A percentile compares a stretch with the other conserved stretches of the same genome.
Conservation (phyloP, 2,888 invertebrate species). For the Lathronympha strigana region DNA sequence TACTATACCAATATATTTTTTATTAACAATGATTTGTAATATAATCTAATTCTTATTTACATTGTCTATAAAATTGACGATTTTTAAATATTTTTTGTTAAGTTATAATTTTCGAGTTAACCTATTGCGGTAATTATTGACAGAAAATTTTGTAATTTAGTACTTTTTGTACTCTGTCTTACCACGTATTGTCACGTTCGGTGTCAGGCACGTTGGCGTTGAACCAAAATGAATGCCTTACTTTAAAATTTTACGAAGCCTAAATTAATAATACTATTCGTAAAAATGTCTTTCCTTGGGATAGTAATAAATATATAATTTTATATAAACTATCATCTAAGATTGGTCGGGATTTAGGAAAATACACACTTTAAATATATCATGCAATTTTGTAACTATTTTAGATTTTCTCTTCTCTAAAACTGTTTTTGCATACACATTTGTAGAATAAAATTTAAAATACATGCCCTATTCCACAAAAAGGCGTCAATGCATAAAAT, state of each 20-base stretch:
- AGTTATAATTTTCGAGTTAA: conserved; percentile 62
- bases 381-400: conserved; percentile 51
- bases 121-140: conserved; percentile 63
- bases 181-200: conserved; percentile 74
- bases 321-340: conserved; percentile 74
- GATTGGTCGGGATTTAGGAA: conserved; percentile 81
- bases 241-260: conserved; percentile 71
- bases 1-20: conserved; percentile 72
- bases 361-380: conserved; percentile 69
- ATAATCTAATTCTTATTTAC: conserved; percentile 78
- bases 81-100: conserved; percentile 67
- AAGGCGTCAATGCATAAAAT: conserved; percentile 32
- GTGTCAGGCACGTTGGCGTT: conserved; percentile 77
- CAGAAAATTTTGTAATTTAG: conserved; percentile 37
- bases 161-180: conserved; percentile 50
- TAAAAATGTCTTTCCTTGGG: conserved; percentile 83
- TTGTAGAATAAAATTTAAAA: conserved; percentile 25
- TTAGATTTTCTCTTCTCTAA: conserved; percentile 45
- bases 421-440: conserved; percentile 20
- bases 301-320: conserved; percentile 79
- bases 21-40: conserved; percentile 67
- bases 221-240: conserved; percentile 79
- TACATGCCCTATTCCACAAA: conserved; percentile 17
- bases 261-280: conserved; percentile 84
- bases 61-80: conserved; percentile 79